Conservation (phyloP, 2,113 vertebrate species). For the Salvelinus sp. region DNA sequence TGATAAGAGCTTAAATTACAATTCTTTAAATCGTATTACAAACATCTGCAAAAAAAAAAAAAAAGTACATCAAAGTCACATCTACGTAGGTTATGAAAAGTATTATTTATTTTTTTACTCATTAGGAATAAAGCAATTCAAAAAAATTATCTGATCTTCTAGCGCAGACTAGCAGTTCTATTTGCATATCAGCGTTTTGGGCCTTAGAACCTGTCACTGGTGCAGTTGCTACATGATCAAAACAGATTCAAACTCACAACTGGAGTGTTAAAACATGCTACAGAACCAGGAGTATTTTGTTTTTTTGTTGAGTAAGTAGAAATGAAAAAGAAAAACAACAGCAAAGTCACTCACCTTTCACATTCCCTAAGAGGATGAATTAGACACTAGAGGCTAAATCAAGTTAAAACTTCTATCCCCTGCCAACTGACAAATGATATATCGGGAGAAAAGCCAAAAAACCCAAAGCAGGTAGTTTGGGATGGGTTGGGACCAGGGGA, state of each 20-base stretch:
- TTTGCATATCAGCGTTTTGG: conserved; percentile 12
- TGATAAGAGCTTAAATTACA: conserved; percentile 27
- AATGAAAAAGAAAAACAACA: too few species aligned
- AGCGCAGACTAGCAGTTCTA: conserved; percentile 29
- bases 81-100: conserved; percentile 23
- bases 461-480: not conserved
- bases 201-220: conserved; percentile 1
- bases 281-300: not conserved
- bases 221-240: conserved; percentile 18
- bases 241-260: not conserved
- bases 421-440: not conserved
- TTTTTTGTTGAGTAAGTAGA: not conserved
- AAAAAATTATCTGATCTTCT: conserved; percentile 30
- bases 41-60: conserved; percentile 36
- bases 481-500: not conserved
- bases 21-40: conserved; percentile 47
- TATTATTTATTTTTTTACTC: not conserved
- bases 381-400: not conserved
- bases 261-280: not conserved
- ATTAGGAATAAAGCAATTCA: conserved; percentile 59
- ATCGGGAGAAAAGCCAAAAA: not conserved
- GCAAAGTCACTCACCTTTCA: not conserved
- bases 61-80: conserved; percentile 18
- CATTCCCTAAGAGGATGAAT: not conserved
- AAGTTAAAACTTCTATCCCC: not conserved